phyloP scores from a whole-genome alignment of 92 coral and sea anemone genomes.

The Parazoanthus darwini region DNA sequence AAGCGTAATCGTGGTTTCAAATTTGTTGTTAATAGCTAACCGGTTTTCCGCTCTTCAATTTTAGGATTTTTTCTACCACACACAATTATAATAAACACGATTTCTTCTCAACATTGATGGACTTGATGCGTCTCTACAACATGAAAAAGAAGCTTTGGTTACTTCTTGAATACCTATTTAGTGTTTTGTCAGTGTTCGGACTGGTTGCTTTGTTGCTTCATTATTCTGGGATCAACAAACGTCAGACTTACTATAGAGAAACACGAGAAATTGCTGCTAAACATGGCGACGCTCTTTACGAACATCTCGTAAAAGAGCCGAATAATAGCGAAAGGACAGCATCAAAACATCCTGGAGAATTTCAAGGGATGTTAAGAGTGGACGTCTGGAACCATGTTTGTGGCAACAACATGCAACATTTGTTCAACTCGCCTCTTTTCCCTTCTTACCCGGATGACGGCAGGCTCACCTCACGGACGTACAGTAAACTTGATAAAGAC shows the following conservation, averaged over 20 bases:
- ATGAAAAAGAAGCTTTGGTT: constrained; percentile 12
- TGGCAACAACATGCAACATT: constrained; percentile 39
- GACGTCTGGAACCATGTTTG: constrained; percentile 70
- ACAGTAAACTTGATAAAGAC: constrained; percentile 13
- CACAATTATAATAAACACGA: not conserved
- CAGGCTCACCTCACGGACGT: constrained; percentile 29
- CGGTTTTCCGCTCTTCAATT: not conserved
- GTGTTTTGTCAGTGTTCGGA: constrained; percentile 8
- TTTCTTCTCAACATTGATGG: not conserved
- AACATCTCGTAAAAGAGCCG: not conserved
- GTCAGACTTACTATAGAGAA: not conserved
- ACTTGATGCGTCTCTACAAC: not conserved
- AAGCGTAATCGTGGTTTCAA: not conserved
- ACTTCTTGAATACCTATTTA: not conserved
- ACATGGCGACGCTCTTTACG: not conserved
- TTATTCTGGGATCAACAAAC: not conserved
- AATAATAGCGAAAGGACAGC: not conserved
- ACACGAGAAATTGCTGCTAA: not conserved
- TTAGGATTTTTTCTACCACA: not conserved
- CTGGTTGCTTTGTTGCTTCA: constrained; percentile 4
- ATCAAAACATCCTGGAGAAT: not conserved
- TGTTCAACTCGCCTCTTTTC: constrained; percentile 60
- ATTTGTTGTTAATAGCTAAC: not conserved
- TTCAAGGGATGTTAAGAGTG: constrained; percentile 45
- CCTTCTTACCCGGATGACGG: constrained; percentile 59